A percentile compares a stretch with the other conserved stretches of the same genome.
Evolutionary conservation across 2,797 vertebrate species (phyloP).

Genomic region (Pseudochromis fuscus): DNA sequence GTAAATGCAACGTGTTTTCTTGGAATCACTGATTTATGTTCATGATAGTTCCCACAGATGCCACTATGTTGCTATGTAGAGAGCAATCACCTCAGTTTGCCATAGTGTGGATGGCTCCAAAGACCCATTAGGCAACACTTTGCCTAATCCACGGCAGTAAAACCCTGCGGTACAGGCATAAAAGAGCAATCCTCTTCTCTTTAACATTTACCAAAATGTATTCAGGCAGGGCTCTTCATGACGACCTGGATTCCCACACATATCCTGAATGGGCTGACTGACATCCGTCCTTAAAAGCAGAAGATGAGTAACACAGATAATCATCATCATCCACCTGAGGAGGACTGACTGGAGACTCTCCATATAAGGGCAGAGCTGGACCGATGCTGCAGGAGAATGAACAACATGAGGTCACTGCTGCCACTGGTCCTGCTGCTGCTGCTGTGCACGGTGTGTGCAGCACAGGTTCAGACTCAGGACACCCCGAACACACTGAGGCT

Average conservation of each 20-base stretch:
- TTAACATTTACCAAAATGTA: constrained; percentile 62
- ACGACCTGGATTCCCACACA: constrained; percentile 68
- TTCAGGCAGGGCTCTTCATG: constrained; percentile 41
- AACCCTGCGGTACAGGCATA: constrained; percentile 46
- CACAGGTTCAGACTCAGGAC: constrained; percentile 51
- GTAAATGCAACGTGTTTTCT: constrained; percentile 49
- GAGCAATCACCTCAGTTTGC: constrained; percentile 56
- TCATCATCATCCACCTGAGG: constrained; percentile 8
- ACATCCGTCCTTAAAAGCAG: constrained; percentile 64
- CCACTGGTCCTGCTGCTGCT: constrained; percentile 69
- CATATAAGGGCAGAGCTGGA: constrained; percentile 57
- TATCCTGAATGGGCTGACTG: constrained; percentile 40
- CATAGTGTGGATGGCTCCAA: constrained; percentile 41
- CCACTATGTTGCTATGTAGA: constrained; percentile 74
- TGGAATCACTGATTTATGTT: constrained; percentile 64
- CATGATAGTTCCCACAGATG: constrained; percentile 49
- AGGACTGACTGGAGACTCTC: constrained; percentile 14
- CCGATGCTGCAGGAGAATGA: constrained; percentile 9
- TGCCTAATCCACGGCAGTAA: constrained; percentile 68
- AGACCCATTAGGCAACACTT: constrained; percentile 71
- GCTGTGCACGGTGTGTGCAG: constrained; percentile 60
- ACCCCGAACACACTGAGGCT: constrained; percentile 68
- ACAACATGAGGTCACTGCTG: constrained; percentile 74
- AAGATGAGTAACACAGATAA: constrained; percentile 51
- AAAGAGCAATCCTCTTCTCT: constrained; percentile 50